Evolutionary conservation across 2,888 invertebrate genomes (phyloP).

Genomic region (Leucophenga maculata): DNA sequence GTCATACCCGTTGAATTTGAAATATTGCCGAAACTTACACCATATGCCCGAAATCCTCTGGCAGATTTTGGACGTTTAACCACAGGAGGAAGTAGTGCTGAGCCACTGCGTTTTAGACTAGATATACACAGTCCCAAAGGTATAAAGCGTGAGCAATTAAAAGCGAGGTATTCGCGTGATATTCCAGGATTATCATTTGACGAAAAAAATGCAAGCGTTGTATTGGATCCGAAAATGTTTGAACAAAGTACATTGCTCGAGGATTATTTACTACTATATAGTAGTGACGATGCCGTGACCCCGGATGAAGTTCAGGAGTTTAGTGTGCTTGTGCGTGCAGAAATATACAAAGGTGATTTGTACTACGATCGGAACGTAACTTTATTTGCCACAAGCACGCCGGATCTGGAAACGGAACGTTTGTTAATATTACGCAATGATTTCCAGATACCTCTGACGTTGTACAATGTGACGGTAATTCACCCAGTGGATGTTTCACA

Average conservation of each 20-base stretch:
- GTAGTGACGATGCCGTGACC: background rate
- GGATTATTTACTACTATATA: constrained; percentile 57
- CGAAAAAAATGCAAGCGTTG: constrained; percentile 57
- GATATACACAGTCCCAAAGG: constrained; percentile 60
- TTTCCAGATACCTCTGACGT: constrained; percentile 81
- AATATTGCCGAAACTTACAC: constrained; percentile 79
- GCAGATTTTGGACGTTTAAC: constrained; percentile 89
- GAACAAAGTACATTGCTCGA: constrained; percentile 55
- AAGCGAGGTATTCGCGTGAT: constrained; percentile 46
- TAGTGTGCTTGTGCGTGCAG: constrained; percentile 65
- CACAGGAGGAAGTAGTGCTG: constrained; percentile 53
- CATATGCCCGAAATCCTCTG: constrained; percentile 83
- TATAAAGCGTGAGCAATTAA: constrained; percentile 37
- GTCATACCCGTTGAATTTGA: constrained; percentile 90
- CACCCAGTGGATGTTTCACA: constrained; percentile 64
- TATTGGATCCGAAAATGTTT: constrained; percentile 62
- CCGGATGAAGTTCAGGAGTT: constrained; percentile 43
- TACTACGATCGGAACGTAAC: constrained; percentile 64
- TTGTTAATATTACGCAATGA: constrained; percentile 80
- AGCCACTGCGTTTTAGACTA: constrained; percentile 75
- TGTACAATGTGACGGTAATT: constrained; percentile 79
- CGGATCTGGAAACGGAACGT: constrained; percentile 69
- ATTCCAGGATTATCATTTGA: constrained; percentile 57
- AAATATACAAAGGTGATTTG: constrained; percentile 68
- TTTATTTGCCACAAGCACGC: constrained; percentile 58